Evolutionary conservation across 1,140 invertebrate species (phyloP).

Genomic region (Drosophila mayri): DNA sequence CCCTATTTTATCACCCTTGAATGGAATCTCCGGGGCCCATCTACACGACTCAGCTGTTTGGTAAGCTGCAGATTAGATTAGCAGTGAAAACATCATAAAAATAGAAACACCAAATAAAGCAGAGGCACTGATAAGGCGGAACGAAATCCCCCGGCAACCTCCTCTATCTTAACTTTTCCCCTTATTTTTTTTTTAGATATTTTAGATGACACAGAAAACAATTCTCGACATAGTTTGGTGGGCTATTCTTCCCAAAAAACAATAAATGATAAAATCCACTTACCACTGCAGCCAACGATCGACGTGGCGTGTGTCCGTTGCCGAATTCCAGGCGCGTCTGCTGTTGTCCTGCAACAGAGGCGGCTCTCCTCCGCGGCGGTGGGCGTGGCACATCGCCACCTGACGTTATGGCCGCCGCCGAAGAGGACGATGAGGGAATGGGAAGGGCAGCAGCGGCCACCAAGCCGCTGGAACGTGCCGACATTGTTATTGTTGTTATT

Average conservation of each 20-base stretch:
- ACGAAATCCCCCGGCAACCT: slow-evolving; percentile 9
- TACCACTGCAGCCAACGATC: slow-evolving; percentile 77
- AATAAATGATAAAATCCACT: slow-evolving; percentile 11
- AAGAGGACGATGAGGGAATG: slow-evolving; percentile 44
- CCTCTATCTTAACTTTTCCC: not conserved
- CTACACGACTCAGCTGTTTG: slow-evolving; percentile 42
- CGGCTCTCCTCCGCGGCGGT: slow-evolving; percentile 73
- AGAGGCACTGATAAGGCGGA: slow-evolving; percentile 31
- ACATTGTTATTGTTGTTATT: slow-evolving; percentile 44
- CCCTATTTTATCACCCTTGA: slow-evolving; percentile 18
- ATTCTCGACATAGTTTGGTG: not conserved
- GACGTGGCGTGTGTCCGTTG: slow-evolving; percentile 74
- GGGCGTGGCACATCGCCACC: slow-evolving; percentile 71
- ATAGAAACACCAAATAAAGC: slow-evolving; percentile 36
- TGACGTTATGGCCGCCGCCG: slow-evolving; percentile 16
- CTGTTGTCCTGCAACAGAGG: slow-evolving; percentile 78
- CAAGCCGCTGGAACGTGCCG: slow-evolving; percentile 64
- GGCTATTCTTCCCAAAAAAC: too few species aligned
- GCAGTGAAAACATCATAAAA: slow-evolving; percentile 53
- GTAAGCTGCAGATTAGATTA: slow-evolving; percentile 59
- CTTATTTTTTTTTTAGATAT: not conserved
- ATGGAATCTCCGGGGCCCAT: slow-evolving; percentile 24
- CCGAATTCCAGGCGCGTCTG: slow-evolving; percentile 64
- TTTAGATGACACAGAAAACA: not conserved
- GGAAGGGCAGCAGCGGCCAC: slow-evolving; percentile 20